Evolutionary conservation across 2,113 vertebrate species (phyloP), one percentile per base, ranked within the genome.

Genomic region (Oxyura jamaicensis): DNA sequence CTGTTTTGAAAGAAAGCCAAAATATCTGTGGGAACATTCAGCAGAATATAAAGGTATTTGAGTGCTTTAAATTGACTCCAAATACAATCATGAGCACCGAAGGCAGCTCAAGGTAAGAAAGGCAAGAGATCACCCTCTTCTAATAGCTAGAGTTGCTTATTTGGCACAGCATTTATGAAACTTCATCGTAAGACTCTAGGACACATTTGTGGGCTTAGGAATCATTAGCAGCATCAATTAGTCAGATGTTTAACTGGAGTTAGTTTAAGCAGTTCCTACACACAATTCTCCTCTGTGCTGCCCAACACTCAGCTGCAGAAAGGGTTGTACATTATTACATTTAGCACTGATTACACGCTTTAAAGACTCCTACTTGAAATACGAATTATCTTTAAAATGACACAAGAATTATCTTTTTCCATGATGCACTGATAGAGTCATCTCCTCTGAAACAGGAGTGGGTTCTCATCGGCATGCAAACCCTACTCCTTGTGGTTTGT

Each of bases 11-110:
- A 50, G 33, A n/a, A 69, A 86, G 85, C 59, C 85, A 94, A 59
- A 80, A 48, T 77, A 90, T 55, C 83, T 86, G 83, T 83, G 83
- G 91, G 88, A 93, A 93, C 25, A 28, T 63, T 68, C 50, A 62
- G 31, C 62, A 73, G 63, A 72, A 91, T 0, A 53, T 18, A 93
- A 83, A 69, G 12, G n/a, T 36, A 63, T 77, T 35, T 50, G 50
- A 88, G 42, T 46, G 39, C 73, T 93, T 90, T 42, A 81, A 86
- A 83, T 46, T 13, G 39, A 83, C 88, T 72, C 75, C 71, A 78
- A 88, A 92, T 44, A 42, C 52, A 84, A 33, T 71, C 36, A 53
- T 31, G 69, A 53, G 13, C 20, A 36, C 39, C 18, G 42, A 66
- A 42, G 39, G 39, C 63, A 42, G 18, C 28, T 66, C 39, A 66